Evolutionary conservation across 2,113 vertebrate genomes (phyloP).

Genomic region (Piprites chloris): DNA sequence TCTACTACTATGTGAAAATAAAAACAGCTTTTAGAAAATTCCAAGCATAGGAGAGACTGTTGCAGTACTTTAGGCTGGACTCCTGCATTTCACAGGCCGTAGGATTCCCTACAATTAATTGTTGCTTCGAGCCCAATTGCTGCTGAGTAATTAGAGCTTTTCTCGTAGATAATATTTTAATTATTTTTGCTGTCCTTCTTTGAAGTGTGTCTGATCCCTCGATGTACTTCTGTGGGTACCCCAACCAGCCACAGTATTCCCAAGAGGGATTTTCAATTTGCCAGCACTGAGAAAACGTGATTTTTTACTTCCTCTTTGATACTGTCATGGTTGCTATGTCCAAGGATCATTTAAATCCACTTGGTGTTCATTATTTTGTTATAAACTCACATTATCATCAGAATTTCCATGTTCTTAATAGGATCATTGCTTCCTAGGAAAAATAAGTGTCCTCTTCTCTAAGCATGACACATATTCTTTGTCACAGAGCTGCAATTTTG

Average conservation of each 20-base stretch:
- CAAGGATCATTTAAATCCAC: background rate
- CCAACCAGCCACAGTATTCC: background rate
- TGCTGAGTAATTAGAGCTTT: background rate
- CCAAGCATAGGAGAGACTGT: background rate
- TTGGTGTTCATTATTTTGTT: background rate
- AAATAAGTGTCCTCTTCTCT: background rate
- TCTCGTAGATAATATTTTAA: background rate
- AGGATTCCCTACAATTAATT: background rate
- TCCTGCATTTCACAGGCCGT: background rate
- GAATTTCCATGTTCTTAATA: background rate
- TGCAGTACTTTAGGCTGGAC: background rate
- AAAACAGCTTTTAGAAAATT: background rate
- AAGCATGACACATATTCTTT: background rate
- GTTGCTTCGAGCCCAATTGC: background rate
- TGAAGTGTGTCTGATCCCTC: background rate
- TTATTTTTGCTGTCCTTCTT: background rate
- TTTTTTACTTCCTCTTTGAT: background rate
- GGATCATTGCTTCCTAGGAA: background rate
- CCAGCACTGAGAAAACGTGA: background rate
- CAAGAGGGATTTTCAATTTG: background rate
- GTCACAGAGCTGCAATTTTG: background rate
- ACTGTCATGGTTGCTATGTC: background rate
- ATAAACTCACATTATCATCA: background rate
- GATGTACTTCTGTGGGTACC: background rate
- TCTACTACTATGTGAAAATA: background rate